Base-by-base conservation (phyloP, 2,113 vertebrate genomes). In the Hylia prasina region DNA sequence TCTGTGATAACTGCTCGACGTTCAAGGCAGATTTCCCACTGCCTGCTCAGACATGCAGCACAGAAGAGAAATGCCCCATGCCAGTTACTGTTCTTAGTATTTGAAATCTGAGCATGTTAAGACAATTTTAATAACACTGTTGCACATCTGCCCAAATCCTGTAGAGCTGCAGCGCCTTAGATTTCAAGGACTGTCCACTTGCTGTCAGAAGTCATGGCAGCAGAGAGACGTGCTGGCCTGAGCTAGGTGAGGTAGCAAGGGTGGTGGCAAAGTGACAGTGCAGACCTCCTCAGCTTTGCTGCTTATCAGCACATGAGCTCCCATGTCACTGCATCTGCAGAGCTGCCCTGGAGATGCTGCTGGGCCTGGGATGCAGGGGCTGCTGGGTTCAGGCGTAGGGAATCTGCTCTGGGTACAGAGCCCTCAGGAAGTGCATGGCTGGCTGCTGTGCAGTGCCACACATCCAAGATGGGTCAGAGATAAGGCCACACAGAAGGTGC, bases 261-360 rank as follows among this genome's bases (percentile, higher is more conserved):
- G 25, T 18, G 57, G 31, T 28, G 57, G 30, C 42, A 50, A 42
- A 10, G 2, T 4, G 27, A 30, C 54, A 27, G 2, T 2, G 1
- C 60, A 65, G 56, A 37, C 8, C 22, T 42, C 28, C 47, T 51
- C 77, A 64, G 87, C 64, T 78, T 48, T 23, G 72, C 35, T 66
- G 64, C 25, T 54, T 14, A 30, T 31, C 58, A 77, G 83, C 63
- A 27, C 31, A 3, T 0, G 15, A 78, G 23, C 47, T 50, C n/a
- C 60, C 47, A 3, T 0, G 0, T 21, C 37, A 7, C 56, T 50
- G 50, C 0, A 0, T 13, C 30, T 22, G 2, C 54, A 14, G 16
- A 33, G 6, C 22, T 71, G 75, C 47, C 3, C 65, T n/a, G 53
- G 33, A 79, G 56, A 1, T 50, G 51, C 65, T 66, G 56, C 42